Evolutionary conservation across 2,113 vertebrate genomes (phyloP).

Genomic region (Sorex araneus): DNA sequence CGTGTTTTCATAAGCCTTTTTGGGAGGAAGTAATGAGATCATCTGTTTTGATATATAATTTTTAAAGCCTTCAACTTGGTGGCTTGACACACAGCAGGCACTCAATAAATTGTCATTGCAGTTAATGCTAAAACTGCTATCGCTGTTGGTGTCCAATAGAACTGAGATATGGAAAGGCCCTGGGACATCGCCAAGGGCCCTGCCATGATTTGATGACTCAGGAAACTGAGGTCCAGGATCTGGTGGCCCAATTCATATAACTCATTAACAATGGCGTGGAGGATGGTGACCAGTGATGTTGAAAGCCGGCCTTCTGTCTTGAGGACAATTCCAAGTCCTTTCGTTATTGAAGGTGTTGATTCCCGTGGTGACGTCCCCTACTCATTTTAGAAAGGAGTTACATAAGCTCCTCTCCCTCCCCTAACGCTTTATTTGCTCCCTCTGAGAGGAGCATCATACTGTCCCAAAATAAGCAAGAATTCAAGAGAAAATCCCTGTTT

Average conservation of each 20-base stretch:
- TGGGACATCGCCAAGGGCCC: not conserved
- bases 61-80: conserved; percentile 7
- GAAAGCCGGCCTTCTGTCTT: conserved; percentile 71
- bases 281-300: conserved; percentile 27
- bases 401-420: conserved; percentile 67
- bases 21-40: conserved; percentile 21
- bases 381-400: conserved; percentile 82
- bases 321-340: conserved; percentile 69
- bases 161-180: not conserved
- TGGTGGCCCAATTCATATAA: conserved; percentile 32
- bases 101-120: conserved; percentile 9
- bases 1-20: not conserved
- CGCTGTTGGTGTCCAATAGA: not conserved
- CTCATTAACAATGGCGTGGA: conserved; percentile 39
- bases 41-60: conserved; percentile 30
- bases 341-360: conserved; percentile 79
- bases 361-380: conserved; percentile 67
- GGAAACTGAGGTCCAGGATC: conserved; percentile 52
- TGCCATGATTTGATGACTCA: conserved; percentile 42
- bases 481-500: conserved; percentile 80
- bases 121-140: not conserved
- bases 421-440: conserved; percentile 78
- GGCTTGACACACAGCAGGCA: not conserved
- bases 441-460: conserved; percentile 76
- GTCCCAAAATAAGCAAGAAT: conserved; percentile 83